Evolutionary conservation across 1,140 invertebrate species (phyloP).

Genomic region (Himalopsyche phryganea): DNA sequence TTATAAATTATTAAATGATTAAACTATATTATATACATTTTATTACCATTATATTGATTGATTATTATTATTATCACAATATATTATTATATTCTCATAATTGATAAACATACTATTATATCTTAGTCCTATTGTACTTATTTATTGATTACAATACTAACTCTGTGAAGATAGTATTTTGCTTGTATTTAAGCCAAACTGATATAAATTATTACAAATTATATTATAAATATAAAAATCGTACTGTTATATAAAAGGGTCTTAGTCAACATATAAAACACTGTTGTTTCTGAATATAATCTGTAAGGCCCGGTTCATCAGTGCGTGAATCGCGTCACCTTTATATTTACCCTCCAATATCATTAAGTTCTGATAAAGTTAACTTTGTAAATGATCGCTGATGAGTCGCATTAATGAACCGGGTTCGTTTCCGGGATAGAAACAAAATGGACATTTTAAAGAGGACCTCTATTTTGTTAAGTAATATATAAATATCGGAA

Average conservation of each 20-base stretch:
- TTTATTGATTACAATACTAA: conserved; percentile 32
- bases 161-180: conserved; percentile 28
- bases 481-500: conserved; percentile 34
- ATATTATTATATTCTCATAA: conserved; percentile 36
- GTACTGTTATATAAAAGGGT: conserved; percentile 33
- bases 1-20: conserved; percentile 54
- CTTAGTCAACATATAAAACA: conserved; percentile 34
- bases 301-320: conserved; percentile 29
- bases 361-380: conserved; percentile 30
- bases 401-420: conserved; percentile 34
- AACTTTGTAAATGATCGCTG: conserved; percentile 31
- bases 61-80: conserved; percentile 38
- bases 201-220: conserved; percentile 33
- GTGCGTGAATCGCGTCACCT: conserved; percentile 27
- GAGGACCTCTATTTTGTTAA: conserved; percentile 52
- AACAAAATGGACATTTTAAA: conserved; percentile 40
- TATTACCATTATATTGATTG: conserved; percentile 52
- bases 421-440: conserved; percentile 33
- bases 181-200: conserved; percentile 35
- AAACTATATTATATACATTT: conserved; percentile 57
- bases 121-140: conserved; percentile 35
- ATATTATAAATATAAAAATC: conserved; percentile 34
- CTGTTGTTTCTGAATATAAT: conserved; percentile 44
- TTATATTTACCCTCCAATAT: conserved; percentile 34
- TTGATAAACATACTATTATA: conserved; percentile 36